Percentiles rank a stretch among this genome's conserved stretches.
These are phyloP conservation scores for Microplitis demolitor DNA, from an alignment of 1,140 invertebrate genomes.

Conservation along the genomic window DNA sequence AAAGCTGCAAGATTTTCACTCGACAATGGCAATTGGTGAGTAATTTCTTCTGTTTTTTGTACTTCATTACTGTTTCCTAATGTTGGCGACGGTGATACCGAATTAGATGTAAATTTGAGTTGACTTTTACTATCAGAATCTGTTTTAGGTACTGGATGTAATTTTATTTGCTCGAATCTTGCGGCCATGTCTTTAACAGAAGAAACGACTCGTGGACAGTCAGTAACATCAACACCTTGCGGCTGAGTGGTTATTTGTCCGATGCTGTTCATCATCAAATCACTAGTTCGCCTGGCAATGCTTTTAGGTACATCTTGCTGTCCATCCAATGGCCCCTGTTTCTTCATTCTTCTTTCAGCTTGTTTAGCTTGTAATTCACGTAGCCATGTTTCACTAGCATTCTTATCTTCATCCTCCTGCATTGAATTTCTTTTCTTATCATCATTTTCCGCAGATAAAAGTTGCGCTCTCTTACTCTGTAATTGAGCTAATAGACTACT, in stretches of 20 bases:
- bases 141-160: conserved; percentile 35
- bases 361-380: conserved; percentile 80
- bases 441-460: conserved; percentile 62
- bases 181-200: conserved; percentile 81
- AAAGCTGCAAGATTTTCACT: conserved; percentile 34
- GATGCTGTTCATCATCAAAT: conserved; percentile 51
- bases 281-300: conserved; percentile 51
- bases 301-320: conserved; percentile 45
- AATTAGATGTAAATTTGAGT: conserved; percentile 31
- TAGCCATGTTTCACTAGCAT: conserved; percentile 71
- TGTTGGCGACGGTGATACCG: conserved; percentile 24
- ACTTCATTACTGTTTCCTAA: conserved; percentile 31
- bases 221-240: conserved; percentile 48
- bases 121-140: conserved; percentile 29
- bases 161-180: conserved; percentile 75
- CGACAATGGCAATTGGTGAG: conserved; percentile 26
- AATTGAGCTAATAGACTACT: conserved; percentile 73
- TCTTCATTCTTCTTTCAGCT: conserved; percentile 68
- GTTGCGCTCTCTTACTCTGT: conserved; percentile 77
- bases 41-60: conserved; percentile 16
- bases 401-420: conserved; percentile 52
- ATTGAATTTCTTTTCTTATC: conserved; percentile 34
- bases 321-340: conserved; percentile 48
- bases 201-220: conserved; percentile 50
- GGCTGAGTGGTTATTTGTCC: conserved; percentile 21